Evolutionary conservation across 2,797 vertebrate genomes (phyloP), one percentile per base, ranked within the genome.

Genomic region (Epinephelus coioides): DNA sequence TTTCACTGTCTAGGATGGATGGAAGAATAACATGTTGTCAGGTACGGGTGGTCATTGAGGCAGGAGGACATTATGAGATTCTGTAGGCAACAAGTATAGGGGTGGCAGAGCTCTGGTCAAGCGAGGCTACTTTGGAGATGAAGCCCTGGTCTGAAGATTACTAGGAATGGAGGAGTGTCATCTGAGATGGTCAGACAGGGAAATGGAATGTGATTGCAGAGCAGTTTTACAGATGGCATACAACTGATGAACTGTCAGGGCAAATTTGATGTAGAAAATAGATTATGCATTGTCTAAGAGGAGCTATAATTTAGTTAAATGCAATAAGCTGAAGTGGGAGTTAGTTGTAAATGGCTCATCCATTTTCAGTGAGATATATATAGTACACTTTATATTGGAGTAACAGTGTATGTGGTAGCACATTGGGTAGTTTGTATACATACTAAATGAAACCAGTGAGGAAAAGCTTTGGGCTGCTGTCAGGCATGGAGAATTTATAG

Each of bases 401-500:
- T 68, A 78, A 80, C 68, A 76, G 23, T 79, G 76, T 70, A 61
- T 87, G 50, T 91, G 83, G 84, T 62, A 70, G 38, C 65, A 69
- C 43, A 47, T 53, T 34, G 34, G 38, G 54, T 50, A 70, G 55
- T 83, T 74, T 84, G 62, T 82, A 43, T 82, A 86, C 63, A 55
- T 62, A 69, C 56, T 76, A 69, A 82, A 55, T 40, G 30, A 79
- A 90, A 80, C 47, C 60, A 67, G 62, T 55, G 66, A 80, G 84
- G 62, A 76, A 83, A 90, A 65, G 85, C 85, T 89, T 34, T 79
- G 72, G 83, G 87, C 78, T 81, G 82, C 81, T 91, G 91, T 92
- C 91, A 89, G 78, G 18, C 25, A 27, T 79, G 25, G 85, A 95
- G 95, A 96, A 96, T 95, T 95, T 95, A 95, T 95, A 81, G 84